Percentiles rank a stretch among this genome's conserved stretches.
Conservation (phyloP, 2,888 invertebrate species). For the Chrysodeixis includens region DNA sequence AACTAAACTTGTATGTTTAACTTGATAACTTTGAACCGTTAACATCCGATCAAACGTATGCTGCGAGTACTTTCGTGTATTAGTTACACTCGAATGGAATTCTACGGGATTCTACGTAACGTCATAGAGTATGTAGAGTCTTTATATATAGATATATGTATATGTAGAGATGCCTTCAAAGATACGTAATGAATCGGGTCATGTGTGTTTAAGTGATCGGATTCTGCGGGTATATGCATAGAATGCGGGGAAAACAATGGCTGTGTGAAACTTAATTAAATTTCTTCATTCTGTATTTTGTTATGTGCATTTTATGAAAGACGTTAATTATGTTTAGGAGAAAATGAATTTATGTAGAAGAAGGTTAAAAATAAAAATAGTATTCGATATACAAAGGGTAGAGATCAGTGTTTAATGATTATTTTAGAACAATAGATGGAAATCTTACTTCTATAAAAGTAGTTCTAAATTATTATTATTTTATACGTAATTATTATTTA, state of each 20-base stretch:
- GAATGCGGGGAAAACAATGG: not conserved
- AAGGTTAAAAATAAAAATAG: too few relatives aligned
- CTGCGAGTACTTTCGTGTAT: not conserved
- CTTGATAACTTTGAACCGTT: slow-evolving; percentile 4
- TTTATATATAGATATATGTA: not conserved
- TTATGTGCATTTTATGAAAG: too few relatives aligned
- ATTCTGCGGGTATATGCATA: slow-evolving; percentile 4
- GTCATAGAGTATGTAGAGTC: too few relatives aligned
- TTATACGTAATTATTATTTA: too few relatives aligned
- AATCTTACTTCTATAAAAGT: too few relatives aligned
- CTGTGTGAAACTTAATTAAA: not conserved
- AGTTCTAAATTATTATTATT: too few relatives aligned
- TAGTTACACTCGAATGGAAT: slow-evolving; percentile 6
- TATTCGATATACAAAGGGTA: too few relatives aligned
- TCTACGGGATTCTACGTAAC: not conserved
- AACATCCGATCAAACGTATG: slow-evolving; percentile 6
- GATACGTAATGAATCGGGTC: slow-evolving; percentile 5
- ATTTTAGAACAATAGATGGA: too few relatives aligned
- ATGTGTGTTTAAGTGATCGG: slow-evolving; percentile 3
- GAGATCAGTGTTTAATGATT: too few relatives aligned
- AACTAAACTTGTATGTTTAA: slow-evolving; percentile 1
- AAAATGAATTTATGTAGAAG: too few relatives aligned
- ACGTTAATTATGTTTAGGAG: too few relatives aligned
- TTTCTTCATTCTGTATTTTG: not conserved
- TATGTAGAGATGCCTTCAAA: slow-evolving; percentile 5